Percentiles rank a stretch among this genome's conserved stretches.
Conservation (phyloP, 2,797 vertebrate genomes). For the Chiroxiphia lanceolata region DNA sequence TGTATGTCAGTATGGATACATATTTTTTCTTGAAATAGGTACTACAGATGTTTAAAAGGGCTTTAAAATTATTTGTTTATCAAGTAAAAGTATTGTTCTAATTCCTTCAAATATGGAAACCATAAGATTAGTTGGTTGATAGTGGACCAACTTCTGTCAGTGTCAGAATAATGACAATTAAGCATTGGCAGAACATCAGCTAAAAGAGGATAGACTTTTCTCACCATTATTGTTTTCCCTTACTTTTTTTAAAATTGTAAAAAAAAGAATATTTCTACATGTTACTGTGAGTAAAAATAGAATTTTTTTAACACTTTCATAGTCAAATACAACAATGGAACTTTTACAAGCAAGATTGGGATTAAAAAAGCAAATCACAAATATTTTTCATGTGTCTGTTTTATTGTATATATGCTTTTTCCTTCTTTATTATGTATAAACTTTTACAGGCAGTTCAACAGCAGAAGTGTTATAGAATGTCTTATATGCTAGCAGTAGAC, state of each 20-base stretch:
- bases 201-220: neutral
- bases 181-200: neutral
- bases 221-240: neutral
- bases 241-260: neutral
- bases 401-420: neutral
- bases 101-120: neutral
- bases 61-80: neutral
- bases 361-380: neutral
- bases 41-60: neutral
- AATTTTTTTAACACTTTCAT: neutral
- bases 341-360: neutral
- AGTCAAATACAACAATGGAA: neutral
- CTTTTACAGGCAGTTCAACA: neutral
- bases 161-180: neutral
- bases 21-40: neutral
- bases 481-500: neutral
- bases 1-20: neutral
- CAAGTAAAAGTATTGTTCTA: neutral
- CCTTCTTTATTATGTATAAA: neutral
- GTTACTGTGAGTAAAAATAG: neutral
- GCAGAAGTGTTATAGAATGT: neutral
- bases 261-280: neutral
- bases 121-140: neutral
- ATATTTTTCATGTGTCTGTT: neutral
- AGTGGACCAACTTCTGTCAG: neutral